phyloP scores from a whole-genome alignment of 2,888 invertebrate genomes.

The Steinernema carpocapsae region DNA sequence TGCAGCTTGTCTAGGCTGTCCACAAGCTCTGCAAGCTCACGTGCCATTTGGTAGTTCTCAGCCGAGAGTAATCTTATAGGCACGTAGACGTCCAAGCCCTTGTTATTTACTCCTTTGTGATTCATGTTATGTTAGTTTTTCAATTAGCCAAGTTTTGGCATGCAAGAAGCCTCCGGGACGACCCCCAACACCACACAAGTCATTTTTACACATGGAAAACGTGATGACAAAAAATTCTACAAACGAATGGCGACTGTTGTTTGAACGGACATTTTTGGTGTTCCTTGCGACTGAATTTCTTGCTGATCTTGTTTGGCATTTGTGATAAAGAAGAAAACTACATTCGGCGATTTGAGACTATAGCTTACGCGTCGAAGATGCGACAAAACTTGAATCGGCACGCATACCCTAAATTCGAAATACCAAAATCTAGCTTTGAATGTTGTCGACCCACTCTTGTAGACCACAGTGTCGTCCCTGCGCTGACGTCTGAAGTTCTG shows the following conservation, averaged over 20 bases:
- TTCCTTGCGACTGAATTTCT: background rate
- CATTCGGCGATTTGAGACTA: background rate
- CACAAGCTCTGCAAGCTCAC: slow-evolving; percentile 40
- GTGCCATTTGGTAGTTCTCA: slow-evolving; percentile 21
- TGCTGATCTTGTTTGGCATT: background rate
- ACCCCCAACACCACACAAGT: no score
- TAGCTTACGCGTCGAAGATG: slow-evolving; percentile 56
- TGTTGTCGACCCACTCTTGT: slow-evolving; percentile 37
- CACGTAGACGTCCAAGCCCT: background rate
- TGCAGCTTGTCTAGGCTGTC: slow-evolving; percentile 36
- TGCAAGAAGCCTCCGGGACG: no score
- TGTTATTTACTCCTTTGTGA: no score
- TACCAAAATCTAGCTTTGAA: background rate
- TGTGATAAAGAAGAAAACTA: background rate
- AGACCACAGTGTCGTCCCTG: slow-evolving; percentile 37
- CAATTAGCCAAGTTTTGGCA: no score
- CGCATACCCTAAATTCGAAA: slow-evolving; percentile 57
- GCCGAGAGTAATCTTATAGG: background rate
- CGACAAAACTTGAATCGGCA: slow-evolving; percentile 66
- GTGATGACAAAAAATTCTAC: no score
- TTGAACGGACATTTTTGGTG: no score
- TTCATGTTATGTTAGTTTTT: no score
- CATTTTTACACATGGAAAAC: no score
- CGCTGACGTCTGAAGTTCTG: slow-evolving; percentile 37
- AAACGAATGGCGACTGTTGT: no score